phyloP scores from a whole-genome alignment of 2,888 invertebrate genomes.

The Seira sanloemensis region DNA sequence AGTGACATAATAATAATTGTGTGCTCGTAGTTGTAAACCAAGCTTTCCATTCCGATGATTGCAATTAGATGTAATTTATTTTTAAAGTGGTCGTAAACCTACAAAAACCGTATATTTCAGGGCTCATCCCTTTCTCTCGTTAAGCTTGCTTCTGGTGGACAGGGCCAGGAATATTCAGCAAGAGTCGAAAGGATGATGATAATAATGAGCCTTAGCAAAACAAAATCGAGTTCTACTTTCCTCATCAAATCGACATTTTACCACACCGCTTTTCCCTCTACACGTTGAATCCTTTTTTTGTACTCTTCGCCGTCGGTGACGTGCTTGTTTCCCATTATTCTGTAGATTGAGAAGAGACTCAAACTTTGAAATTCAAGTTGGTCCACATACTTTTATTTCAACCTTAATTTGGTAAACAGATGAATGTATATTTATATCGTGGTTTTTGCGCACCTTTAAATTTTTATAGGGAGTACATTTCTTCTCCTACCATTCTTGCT shows the following conservation, averaged over 20 bases:
- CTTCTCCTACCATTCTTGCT: background rate
- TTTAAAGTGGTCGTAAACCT: background rate
- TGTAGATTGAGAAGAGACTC: too few species aligned
- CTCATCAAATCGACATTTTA: background rate
- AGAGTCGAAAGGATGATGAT: too few species aligned
- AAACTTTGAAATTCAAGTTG: too few species aligned
- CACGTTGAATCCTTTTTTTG: background rate
- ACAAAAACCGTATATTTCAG: background rate
- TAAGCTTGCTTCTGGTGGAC: background rate
- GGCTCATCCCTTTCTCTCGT: background rate
- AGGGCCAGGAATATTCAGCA: background rate
- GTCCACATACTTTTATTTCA: constrained; percentile 9
- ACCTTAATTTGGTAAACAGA: constrained; percentile 27
- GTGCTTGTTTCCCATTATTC: background rate
- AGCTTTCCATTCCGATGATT: constrained; percentile 2
- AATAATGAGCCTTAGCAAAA: background rate
- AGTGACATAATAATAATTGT: constrained; percentile 40
- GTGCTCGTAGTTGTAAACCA: constrained; percentile 31
- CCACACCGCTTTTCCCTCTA: background rate
- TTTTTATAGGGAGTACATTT: background rate
- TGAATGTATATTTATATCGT: background rate
- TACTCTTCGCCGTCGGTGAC: background rate
- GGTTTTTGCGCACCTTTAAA: background rate
- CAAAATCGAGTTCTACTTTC: background rate
- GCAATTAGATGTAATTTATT: too few species aligned